Percentiles rank a stretch among this genome's conserved stretches.
phyloP scores from a whole-genome alignment of 2,113 vertebrate genomes.

The Manacus vitellinus region DNA sequence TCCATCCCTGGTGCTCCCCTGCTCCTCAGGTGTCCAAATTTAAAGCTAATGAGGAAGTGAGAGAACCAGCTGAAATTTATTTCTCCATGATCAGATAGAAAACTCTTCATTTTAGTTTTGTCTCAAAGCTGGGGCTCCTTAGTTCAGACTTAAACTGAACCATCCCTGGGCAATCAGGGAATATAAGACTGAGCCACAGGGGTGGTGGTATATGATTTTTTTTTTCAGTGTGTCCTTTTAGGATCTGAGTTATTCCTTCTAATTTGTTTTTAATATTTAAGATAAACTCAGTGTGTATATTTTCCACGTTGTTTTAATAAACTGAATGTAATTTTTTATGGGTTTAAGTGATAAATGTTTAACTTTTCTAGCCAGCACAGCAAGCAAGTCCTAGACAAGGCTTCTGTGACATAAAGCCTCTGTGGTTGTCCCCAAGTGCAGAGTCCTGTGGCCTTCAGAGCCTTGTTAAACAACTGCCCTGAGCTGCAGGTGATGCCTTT shows the following conservation, averaged over 20 bases:
- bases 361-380: not conserved
- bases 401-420: not conserved
- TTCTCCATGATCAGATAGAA: not conserved
- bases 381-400: not conserved
- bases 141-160: not conserved
- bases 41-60: not conserved
- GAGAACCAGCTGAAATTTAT: not conserved
- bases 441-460: not conserved
- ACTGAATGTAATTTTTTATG: rapidly evolving
- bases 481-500: not conserved
- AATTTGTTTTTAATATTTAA: not conserved
- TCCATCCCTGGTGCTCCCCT: not conserved
- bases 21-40: not conserved
- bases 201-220: not conserved
- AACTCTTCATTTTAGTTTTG: not conserved
- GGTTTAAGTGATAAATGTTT: not conserved
- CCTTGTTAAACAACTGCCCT: not conserved
- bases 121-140: not conserved
- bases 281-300: not conserved
- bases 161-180: not conserved
- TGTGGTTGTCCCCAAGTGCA: not conserved
- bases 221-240: not conserved
- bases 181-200: rapidly evolving
- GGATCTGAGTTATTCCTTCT: not conserved
- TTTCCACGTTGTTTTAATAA: not conserved